These are phyloP conservation scores for Scaptomyza flava DNA, from an alignment of 2,888 invertebrate genomes.

Conservation along the genomic window DNA sequence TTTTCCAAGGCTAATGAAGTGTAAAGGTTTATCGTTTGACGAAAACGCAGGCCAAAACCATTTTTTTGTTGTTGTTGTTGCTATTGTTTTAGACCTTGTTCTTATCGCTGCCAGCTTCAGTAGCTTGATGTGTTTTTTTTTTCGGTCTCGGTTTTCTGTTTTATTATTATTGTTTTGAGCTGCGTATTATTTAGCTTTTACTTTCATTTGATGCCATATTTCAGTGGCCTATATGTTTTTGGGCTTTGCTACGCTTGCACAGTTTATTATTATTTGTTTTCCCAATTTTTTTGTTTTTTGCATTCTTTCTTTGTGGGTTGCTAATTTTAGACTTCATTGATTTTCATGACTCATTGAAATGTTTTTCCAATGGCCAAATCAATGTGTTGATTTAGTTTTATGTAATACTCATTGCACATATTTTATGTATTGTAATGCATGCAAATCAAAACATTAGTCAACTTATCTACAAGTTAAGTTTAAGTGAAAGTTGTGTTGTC, in stretches of 20 bases:
- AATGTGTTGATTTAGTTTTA: constrained; percentile 29
- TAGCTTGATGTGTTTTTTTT: constrained; percentile 12
- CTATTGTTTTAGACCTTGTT: constrained; percentile 18
- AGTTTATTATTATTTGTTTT: constrained; percentile 74
- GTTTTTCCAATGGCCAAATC: constrained; percentile 10
- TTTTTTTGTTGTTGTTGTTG: constrained; percentile 16
- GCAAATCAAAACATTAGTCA: not conserved
- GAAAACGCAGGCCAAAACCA: constrained; percentile 49
- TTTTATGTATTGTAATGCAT: not conserved
- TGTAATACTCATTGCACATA: not conserved
- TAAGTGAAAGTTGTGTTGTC: not conserved
- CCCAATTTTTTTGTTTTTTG: constrained; percentile 21
- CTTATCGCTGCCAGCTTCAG: constrained; percentile 37
- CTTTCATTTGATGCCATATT: constrained; percentile 61
- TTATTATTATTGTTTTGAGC: constrained; percentile 73
- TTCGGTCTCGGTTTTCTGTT: constrained; percentile 31
- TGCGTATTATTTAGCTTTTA: constrained; percentile 67
- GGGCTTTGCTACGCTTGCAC: constrained; percentile 61
- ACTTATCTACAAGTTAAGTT: not conserved
- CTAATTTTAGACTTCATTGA: constrained; percentile 77
- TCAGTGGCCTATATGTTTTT: constrained; percentile 60
- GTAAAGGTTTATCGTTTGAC: constrained; percentile 77
- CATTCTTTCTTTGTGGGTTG: constrained; percentile 37
- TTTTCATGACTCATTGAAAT: constrained; percentile 68
- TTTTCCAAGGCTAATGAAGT: constrained; percentile 74